A percentile compares a stretch with the other conserved stretches of the same genome.
Conservation (phyloP, 2,113 vertebrate species). For the Peromyscus polionotus region DNA sequence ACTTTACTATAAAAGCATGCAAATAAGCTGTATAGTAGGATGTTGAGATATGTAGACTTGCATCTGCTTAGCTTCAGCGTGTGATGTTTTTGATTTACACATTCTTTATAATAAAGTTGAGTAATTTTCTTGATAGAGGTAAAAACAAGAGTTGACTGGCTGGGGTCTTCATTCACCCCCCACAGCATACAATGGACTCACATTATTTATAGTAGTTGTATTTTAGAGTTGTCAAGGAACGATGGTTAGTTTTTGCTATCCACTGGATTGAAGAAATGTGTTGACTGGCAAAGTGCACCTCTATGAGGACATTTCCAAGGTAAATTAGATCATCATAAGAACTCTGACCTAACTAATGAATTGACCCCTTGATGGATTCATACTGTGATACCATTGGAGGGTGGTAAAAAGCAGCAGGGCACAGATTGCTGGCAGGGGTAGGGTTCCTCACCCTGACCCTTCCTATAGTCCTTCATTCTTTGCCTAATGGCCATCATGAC, state of each 20-base stretch:
- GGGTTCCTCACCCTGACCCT: background rate
- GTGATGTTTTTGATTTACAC: background rate
- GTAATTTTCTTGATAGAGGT: background rate
- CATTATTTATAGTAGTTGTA: background rate
- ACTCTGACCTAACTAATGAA: background rate
- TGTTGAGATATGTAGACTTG: background rate
- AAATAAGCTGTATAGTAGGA: background rate
- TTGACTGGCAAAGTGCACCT: background rate
- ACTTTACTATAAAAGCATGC: background rate
- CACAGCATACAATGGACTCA: background rate
- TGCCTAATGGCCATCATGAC: background rate
- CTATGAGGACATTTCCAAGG: background rate
- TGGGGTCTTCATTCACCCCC: background rate
- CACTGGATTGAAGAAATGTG: background rate
- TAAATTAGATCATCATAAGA: background rate
- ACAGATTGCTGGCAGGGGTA: background rate
- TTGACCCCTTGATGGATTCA: background rate
- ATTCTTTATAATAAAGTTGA: background rate
- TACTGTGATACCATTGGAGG: too few relatives aligned
- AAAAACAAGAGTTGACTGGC: background rate
- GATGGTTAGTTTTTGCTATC: background rate
- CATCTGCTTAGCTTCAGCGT: background rate
- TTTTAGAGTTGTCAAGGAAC: background rate
- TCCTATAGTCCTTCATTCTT: background rate
- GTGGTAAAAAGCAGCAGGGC: background rate